A percentile compares a stretch with the other conserved stretches of the same genome.
These are phyloP conservation scores for Leucophora obtusa DNA, from an alignment of 2,888 invertebrate genomes.

Conservation along the genomic window DNA sequence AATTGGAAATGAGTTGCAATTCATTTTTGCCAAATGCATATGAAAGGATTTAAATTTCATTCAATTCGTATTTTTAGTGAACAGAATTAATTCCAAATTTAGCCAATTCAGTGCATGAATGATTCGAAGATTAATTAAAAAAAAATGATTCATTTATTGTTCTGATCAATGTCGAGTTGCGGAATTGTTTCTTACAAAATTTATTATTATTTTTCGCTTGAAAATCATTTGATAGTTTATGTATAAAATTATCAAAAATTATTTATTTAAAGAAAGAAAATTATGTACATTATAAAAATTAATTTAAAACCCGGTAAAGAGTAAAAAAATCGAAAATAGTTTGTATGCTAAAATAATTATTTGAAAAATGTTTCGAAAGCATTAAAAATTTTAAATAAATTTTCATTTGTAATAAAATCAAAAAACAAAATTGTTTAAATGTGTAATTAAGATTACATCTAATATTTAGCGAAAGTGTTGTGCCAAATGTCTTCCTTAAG, in stretches of 20 bases:
- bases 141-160: too few relatives aligned
- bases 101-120: too few relatives aligned
- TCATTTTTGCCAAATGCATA: too few relatives aligned
- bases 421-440: neutral
- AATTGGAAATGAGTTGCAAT: too few relatives aligned
- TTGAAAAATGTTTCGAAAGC: neutral
- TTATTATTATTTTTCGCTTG: neutral
- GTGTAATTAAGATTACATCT: constrained; percentile 23
- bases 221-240: neutral
- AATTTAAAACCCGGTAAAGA: constrained; percentile 52
- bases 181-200: constrained; percentile 10
- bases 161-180: too few relatives aligned
- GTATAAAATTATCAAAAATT: neutral
- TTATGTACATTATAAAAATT: constrained; percentile 26
- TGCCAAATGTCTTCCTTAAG: constrained; percentile 65
- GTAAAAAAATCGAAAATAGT: constrained; percentile 34
- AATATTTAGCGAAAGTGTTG: constrained; percentile 63
- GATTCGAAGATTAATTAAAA: too few relatives aligned
- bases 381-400: constrained; percentile 24
- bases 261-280: neutral
- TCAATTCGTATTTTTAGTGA: too few relatives aligned
- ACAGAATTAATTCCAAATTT: too few relatives aligned
- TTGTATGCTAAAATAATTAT: constrained; percentile 8
- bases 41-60: too few relatives aligned
- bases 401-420: constrained; percentile 5